Percentiles rank a stretch among this genome's conserved stretches.
Conservation (phyloP, 30 jellyfish, hydroid and myxozoan species). For the Turritopsis rubra region DNA sequence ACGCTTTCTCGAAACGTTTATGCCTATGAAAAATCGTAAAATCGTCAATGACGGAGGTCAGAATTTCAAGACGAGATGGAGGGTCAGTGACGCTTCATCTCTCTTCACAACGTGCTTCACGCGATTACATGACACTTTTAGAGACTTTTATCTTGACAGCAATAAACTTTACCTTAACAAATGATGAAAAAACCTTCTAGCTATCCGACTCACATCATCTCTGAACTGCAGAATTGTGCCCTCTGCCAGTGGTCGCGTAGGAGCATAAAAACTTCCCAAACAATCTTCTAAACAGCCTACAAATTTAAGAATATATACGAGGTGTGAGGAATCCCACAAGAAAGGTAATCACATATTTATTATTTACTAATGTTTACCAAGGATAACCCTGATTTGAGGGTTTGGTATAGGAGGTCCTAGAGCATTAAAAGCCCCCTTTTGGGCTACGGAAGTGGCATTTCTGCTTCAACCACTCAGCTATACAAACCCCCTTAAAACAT, state of each 20-base stretch:
- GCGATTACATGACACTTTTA: too few relatives aligned
- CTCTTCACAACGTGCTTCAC: too few relatives aligned
- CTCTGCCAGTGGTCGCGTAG: constrained; percentile 68
- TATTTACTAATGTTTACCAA: too few relatives aligned
- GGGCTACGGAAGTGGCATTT: too few relatives aligned
- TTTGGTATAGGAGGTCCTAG: too few relatives aligned
- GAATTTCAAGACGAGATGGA: not conserved
- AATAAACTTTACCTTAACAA: constrained; percentile 57
- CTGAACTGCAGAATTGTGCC: constrained; percentile 50
- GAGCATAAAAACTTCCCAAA: constrained; percentile 90
- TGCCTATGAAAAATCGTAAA: constrained; percentile 43
- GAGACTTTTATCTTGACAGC: too few relatives aligned
- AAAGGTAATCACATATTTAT: too few relatives aligned
- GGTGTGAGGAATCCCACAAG: too few relatives aligned
- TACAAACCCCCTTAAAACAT: not conserved
- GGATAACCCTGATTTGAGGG: too few relatives aligned
- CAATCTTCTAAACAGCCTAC: constrained; percentile 79
- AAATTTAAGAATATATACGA: not conserved
- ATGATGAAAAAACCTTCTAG: constrained; percentile 89
- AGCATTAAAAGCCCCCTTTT: too few relatives aligned
- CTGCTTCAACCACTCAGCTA: too few relatives aligned
- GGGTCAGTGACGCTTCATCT: too few relatives aligned
- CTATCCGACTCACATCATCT: constrained; percentile 84
- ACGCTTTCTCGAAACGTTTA: constrained; percentile 95
- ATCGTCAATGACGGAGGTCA: not conserved